These are phyloP conservation scores for Ichneumon xanthorius DNA, from an alignment of 2,888 invertebrate genomes.

Conservation along the genomic window DNA sequence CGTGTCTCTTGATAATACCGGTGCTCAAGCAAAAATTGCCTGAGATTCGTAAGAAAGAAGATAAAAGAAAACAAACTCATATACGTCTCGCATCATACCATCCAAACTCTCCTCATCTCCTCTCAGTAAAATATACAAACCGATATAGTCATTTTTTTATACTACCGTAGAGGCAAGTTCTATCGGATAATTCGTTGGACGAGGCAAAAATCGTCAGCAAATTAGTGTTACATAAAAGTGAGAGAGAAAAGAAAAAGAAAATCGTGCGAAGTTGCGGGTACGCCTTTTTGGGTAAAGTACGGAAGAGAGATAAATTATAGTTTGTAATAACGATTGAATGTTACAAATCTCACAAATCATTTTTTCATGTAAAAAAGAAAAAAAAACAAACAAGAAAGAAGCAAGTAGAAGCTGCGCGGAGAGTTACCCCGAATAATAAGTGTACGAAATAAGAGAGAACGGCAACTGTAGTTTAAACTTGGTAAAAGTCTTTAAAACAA, in stretches of 20 bases:
- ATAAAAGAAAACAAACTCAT: slow-evolving; percentile 6
- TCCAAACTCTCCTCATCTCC: slow-evolving; percentile 5
- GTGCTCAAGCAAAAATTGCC: slow-evolving; percentile 36
- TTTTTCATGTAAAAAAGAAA: slow-evolving; percentile 29
- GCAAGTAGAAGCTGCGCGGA: slow-evolving; percentile 8
- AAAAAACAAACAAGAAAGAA: slow-evolving; percentile 2
- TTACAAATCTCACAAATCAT: slow-evolving; percentile 41
- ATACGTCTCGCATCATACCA: slow-evolving; percentile 21
- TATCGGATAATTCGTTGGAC: slow-evolving; percentile 48
- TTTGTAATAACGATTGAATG: slow-evolving; percentile 61
- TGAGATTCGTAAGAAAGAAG: slow-evolving; percentile 17
- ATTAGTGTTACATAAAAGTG: slow-evolving; percentile 17
- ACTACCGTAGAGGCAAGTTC: slow-evolving; percentile 41
- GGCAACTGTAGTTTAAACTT: slow-evolving; percentile 10
- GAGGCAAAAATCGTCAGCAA: slow-evolving; percentile 36
- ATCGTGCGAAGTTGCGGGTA: slow-evolving; percentile 54
- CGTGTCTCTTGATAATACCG: slow-evolving; percentile 59
- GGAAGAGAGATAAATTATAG: slow-evolving; percentile 51
- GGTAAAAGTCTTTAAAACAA: not conserved
- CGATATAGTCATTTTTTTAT: slow-evolving; percentile 61
- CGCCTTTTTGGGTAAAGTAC: slow-evolving; percentile 62
- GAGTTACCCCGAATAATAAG: not conserved
- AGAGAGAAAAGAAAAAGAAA: not conserved
- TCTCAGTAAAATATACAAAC: slow-evolving; percentile 29
- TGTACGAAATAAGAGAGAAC: not conserved